These are phyloP conservation scores for Thymallus thymallus DNA, from an alignment of 2,113 vertebrate species.

Conservation along the genomic window DNA sequence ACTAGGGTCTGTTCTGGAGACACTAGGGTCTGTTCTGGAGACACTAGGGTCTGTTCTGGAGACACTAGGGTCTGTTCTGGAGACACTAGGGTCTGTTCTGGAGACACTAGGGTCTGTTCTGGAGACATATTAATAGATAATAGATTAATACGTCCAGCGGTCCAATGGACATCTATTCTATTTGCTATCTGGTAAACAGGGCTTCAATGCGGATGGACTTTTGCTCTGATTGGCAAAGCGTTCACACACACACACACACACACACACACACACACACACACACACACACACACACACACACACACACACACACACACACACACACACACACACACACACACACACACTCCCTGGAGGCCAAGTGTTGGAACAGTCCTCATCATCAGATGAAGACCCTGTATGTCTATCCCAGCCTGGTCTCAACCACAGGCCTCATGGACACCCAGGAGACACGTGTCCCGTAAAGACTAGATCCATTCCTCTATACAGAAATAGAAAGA, in stretches of 20 bases:
- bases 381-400: no score
- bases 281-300: no score
- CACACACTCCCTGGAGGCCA: constrained; percentile 53
- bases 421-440: constrained; percentile 32
- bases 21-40: constrained; percentile 38
- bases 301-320: no score
- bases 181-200: constrained; percentile 65
- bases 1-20: constrained; percentile 40
- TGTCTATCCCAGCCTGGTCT: constrained; percentile 6
- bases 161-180: neutral
- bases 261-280: no score
- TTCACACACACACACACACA: no score
- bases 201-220: constrained; percentile 61
- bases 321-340: no score
- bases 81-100: constrained; percentile 38
- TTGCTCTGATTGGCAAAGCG: constrained; percentile 76
- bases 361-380: no score
- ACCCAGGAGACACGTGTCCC: no score
- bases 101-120: constrained; percentile 38
- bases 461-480: no score
- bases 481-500: no score
- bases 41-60: constrained; percentile 37
- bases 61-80: constrained; percentile 33
- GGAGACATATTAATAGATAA: no score
- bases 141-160: constrained; percentile 25